Conservation (phyloP, 2,797 vertebrate species). For the Acrossocheilus wenchowensis region DNA sequence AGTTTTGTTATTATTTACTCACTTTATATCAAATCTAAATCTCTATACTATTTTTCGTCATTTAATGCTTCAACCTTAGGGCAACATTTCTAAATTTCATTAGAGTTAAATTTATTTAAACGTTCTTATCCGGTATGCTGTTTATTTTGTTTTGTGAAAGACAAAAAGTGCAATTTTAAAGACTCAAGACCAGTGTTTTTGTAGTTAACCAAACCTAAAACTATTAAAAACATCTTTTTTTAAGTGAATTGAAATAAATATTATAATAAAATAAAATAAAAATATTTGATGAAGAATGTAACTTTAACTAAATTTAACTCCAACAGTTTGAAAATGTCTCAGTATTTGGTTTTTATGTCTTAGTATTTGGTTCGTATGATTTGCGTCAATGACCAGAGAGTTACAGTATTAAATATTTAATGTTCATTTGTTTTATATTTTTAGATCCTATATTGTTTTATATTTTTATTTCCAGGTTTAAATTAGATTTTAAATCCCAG, state of each 20-base stretch:
- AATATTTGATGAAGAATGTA: not conserved
- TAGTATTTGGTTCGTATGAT: not conserved
- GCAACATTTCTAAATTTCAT: not conserved
- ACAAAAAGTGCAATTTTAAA: not conserved
- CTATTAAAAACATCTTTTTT: not conserved
- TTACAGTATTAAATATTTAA: not conserved
- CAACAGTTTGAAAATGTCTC: not conserved
- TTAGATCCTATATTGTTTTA: not conserved
- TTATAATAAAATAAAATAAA: not conserved
- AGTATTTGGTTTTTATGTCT: not conserved
- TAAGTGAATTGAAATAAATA: not conserved
- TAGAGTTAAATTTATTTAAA: no score
- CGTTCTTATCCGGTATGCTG: not conserved
- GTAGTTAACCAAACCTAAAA: not conserved
- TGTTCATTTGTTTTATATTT: not conserved
- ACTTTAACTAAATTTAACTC: not conserved
- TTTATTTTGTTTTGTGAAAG: not conserved
- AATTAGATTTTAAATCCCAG: conserved; percentile 10
- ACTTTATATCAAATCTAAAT: not conserved
- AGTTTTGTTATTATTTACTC: not conserved
- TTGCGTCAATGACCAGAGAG: not conserved
- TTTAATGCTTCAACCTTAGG: not conserved
- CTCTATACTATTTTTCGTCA: not conserved
- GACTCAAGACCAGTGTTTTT: not conserved
- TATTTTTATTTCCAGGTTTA: conserved; percentile 4